Evolutionary conservation across 2,888 invertebrate species (phyloP).

Genomic region (Pseudococcus jackbeardsleyi): DNA sequence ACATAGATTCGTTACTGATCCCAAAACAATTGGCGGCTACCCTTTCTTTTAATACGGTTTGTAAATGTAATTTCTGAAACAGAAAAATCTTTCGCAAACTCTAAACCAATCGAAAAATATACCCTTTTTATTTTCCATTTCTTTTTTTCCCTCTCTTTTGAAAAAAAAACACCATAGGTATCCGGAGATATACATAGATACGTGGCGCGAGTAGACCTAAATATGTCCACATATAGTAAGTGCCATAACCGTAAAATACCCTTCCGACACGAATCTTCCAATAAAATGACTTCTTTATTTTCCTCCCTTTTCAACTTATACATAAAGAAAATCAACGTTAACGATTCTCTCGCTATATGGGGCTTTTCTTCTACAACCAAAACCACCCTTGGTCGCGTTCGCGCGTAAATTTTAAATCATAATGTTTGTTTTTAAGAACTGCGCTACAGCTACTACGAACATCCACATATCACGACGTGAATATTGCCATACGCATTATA

Average conservation of each 20-base stretch:
- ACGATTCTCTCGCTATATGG: slow-evolving; percentile 8
- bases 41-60: slow-evolving; percentile 3
- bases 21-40: neutral
- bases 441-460: neutral
- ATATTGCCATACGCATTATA: neutral
- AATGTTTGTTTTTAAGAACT: slow-evolving; percentile 43
- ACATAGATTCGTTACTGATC: slow-evolving; percentile 17
- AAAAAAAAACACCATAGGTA: neutral
- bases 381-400: neutral
- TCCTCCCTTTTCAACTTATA: slow-evolving; percentile 4
- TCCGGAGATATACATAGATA: too few species aligned
- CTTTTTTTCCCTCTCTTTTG: neutral
- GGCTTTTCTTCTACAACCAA: neutral
- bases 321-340: slow-evolving; percentile 26
- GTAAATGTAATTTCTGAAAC: slow-evolving; percentile 27
- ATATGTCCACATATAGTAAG: neutral
- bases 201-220: neutral
- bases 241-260: slow-evolving; percentile 4
- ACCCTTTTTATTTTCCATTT: neutral
- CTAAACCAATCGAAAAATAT: neutral
- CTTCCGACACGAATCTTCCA: slow-evolving; percentile 25
- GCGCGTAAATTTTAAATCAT: slow-evolving; percentile 11
- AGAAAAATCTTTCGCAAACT: neutral
- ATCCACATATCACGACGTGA: neutral
- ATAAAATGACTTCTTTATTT: slow-evolving; percentile 30